Conservation (phyloP, 2,113 vertebrate species). For the Capreolus pygargus region DNA sequence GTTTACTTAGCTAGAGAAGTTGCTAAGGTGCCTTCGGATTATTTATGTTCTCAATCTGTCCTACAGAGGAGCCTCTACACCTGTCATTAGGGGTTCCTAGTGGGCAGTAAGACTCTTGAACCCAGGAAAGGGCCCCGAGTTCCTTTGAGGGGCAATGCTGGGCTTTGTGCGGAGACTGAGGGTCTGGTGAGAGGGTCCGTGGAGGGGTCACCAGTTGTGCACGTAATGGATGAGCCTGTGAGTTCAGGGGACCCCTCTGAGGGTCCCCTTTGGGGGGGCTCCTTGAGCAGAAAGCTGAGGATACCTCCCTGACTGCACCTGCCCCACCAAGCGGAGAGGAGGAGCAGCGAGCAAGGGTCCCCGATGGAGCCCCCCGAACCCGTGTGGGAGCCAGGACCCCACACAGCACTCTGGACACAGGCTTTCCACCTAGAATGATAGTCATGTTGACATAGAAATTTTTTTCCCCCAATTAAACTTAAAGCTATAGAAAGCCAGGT, state of each 20-base stretch:
- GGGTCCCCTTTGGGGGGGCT: background rate
- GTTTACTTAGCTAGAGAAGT: background rate
- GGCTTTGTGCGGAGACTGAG: background rate
- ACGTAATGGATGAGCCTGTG: background rate
- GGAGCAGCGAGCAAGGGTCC: accelerated
- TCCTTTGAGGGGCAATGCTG: background rate
- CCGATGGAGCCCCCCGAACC: background rate
- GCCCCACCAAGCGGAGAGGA: background rate
- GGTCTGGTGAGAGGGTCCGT: background rate
- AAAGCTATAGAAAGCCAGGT: background rate
- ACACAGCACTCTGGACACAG: accelerated
- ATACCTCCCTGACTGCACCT: accelerated
- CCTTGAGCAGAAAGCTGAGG: background rate
- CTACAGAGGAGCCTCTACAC: background rate
- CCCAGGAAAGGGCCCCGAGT: background rate
- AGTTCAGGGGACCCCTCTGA: background rate
- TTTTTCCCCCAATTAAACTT: background rate
- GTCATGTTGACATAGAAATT: background rate
- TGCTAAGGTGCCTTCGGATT: background rate
- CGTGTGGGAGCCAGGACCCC: accelerated
- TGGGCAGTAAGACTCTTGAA: background rate
- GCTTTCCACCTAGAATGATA: background rate
- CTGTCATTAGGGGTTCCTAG: background rate
- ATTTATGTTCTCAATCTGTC: no score
- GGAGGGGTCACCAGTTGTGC: background rate